Conservation (phyloP, 2,113 vertebrate species). For the Crotalus viridis region DNA sequence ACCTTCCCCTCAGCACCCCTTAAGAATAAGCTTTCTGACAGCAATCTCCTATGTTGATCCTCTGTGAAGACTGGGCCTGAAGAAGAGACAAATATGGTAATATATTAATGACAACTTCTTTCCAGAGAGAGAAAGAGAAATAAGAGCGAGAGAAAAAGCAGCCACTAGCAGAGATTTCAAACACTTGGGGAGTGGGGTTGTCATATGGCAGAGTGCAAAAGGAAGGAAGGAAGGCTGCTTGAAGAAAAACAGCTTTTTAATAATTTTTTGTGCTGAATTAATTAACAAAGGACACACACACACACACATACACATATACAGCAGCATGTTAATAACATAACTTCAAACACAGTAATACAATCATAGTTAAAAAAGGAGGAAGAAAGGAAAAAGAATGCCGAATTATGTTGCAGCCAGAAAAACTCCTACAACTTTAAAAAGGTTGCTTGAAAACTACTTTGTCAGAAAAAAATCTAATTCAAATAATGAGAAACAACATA, state of each 20-base stretch:
- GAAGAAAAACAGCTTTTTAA: neutral
- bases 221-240: neutral
- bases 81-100: constrained; percentile 26
- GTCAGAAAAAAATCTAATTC: neutral
- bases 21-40: neutral
- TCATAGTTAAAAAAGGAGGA: neutral
- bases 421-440: neutral
- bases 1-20: neutral
- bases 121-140: neutral
- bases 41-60: constrained; percentile 11
- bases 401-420: neutral
- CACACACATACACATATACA: neutral
- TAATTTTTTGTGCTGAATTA: neutral
- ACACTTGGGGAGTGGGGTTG: neutral
- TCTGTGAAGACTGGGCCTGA: constrained; percentile 38
- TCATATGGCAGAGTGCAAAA: neutral
- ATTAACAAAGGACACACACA: neutral
- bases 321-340: neutral
- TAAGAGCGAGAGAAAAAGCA: neutral
- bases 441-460: neutral
- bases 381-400: neutral
- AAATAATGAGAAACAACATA: neutral
- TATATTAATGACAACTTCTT: constrained; percentile 31
- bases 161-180: constrained; percentile 36
- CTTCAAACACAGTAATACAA: neutral